phyloP scores from a whole-genome alignment of 2,888 invertebrate genomes.

The Aphodius sticticus region DNA sequence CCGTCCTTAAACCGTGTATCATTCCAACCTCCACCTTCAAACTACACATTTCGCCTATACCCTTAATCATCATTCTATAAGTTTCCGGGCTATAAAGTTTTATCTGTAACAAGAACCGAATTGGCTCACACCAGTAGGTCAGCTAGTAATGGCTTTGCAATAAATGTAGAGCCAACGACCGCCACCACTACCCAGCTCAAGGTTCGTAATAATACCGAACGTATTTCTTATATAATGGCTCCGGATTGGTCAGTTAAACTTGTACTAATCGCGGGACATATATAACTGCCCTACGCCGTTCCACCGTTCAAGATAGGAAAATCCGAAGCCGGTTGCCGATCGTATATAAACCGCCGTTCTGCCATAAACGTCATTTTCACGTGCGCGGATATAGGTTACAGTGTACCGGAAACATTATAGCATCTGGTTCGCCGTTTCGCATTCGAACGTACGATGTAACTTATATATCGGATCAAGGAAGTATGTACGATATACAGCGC shows the following conservation, averaged over 20 bases:
- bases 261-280: conserved; percentile 39
- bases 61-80: conserved; percentile 31
- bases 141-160: conserved; percentile 23
- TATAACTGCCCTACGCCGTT: conserved; percentile 33
- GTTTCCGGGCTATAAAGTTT: conserved; percentile 24
- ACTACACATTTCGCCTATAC: conserved; percentile 26
- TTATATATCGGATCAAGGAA: not conserved
- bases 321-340: not conserved
- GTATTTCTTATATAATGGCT: conserved; percentile 37
- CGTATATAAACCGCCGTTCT: not conserved
- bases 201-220: conserved; percentile 32
- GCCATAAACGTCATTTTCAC: conserved; percentile 4
- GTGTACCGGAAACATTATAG: not conserved
- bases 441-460: not conserved
- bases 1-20: not conserved
- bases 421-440: not conserved
- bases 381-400: not conserved
- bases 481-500: not conserved
- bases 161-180: conserved; percentile 14
- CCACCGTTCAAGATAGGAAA: not conserved
- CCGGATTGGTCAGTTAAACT: conserved; percentile 37
- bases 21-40: not conserved
- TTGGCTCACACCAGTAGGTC: not conserved
- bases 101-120: conserved; percentile 17
- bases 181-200: not conserved